phyloP scores from a whole-genome alignment of 1,140 invertebrate genomes.

The Medauroidea extradentata region DNA sequence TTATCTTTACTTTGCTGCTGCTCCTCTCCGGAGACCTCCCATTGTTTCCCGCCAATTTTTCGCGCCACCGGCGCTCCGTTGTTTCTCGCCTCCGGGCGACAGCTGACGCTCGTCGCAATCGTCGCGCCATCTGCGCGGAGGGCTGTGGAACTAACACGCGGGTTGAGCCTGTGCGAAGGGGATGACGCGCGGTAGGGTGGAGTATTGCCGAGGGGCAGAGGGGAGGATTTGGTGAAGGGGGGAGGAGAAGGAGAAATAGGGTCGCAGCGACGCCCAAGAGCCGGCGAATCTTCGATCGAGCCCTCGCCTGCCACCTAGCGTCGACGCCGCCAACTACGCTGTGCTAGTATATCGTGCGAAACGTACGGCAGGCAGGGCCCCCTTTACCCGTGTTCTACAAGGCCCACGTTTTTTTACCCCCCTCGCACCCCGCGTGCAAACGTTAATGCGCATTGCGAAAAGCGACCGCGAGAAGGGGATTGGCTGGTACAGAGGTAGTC shows the following conservation, averaged over 20 bases:
- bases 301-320: conserved; percentile 12
- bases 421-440: neutral
- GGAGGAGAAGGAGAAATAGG: conserved; percentile 7
- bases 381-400: no score
- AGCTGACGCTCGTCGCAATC: no score
- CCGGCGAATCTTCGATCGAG: conserved; percentile 13
- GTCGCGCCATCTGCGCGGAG: neutral
- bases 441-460: neutral
- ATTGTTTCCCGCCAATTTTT: no score
- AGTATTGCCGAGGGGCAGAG: neutral
- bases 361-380: no score
- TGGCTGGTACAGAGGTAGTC: no score
- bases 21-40: no score
- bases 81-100: neutral
- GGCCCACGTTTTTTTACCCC: neutral
- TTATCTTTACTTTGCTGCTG: no score
- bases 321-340: neutral
- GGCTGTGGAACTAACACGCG: neutral
- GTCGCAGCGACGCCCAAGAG: conserved; percentile 3
- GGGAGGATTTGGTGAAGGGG: conserved; percentile 16
- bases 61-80: no score
- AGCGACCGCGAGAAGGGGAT: neutral
- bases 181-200: conserved; percentile 12
- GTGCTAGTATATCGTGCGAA: no score
- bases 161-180: no score